Evolutionary conservation across 2,888 invertebrate species (phyloP).

Genomic region (Germaria angustata): DNA sequence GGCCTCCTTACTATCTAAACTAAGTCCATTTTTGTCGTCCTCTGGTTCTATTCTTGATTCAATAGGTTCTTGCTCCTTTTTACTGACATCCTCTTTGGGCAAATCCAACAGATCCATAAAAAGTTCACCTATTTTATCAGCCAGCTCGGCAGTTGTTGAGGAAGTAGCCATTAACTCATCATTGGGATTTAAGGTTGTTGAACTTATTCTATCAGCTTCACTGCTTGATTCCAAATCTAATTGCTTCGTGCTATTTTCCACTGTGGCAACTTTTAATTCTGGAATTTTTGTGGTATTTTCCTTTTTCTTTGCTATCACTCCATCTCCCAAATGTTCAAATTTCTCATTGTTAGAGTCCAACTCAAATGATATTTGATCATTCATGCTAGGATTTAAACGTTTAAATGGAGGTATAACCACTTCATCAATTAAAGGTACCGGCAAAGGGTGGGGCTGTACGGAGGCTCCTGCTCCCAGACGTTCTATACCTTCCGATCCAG

Average conservation of each 20-base stretch:
- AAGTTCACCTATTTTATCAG: constrained; percentile 78
- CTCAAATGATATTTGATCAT: constrained; percentile 73
- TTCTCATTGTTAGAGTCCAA: constrained; percentile 73
- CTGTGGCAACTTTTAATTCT: not conserved
- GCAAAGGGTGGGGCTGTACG: constrained; percentile 85
- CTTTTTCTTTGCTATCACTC: constrained; percentile 79
- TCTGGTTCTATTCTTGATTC: constrained; percentile 71
- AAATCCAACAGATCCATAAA: constrained; percentile 77
- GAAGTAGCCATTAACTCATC: constrained; percentile 58
- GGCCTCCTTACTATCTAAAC: not conserved
- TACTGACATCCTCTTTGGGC: constrained; percentile 72
- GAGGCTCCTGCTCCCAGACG: constrained; percentile 83
- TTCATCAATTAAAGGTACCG: constrained; percentile 82
- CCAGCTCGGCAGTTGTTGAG: constrained; percentile 72
- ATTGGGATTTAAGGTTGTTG: constrained; percentile 5
- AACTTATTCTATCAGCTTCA: not conserved
- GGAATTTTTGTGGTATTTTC: constrained; percentile 67
- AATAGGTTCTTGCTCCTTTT: constrained; percentile 58
- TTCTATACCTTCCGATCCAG: constrained; percentile 83
- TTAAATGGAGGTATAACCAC: constrained; percentile 78
- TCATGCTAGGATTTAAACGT: constrained; percentile 74
- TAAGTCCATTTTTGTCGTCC: constrained; percentile 1
- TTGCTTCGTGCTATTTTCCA: not conserved
- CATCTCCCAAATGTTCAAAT: constrained; percentile 79
- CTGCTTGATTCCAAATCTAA: not conserved